Conservation (phyloP, 2,888 invertebrate species). For the Acrobasis repandana region DNA sequence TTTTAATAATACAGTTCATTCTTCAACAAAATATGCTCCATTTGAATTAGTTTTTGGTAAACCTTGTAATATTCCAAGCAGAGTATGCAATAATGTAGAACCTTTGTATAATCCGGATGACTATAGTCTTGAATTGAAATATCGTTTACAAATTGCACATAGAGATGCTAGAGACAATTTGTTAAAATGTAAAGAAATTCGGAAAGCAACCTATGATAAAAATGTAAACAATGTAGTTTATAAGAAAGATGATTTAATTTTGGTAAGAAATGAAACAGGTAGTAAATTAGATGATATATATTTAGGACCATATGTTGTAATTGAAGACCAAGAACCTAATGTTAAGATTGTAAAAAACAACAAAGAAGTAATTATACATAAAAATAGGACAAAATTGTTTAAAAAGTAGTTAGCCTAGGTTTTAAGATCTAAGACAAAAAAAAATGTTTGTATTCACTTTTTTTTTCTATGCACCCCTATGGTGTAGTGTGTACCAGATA, state of each 20-base stretch:
- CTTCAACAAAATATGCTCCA: constrained; percentile 30
- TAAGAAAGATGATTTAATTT: constrained; percentile 24
- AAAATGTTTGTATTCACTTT: not conserved
- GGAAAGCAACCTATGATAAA: constrained; percentile 27
- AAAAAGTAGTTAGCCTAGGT: not conserved
- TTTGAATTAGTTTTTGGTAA: constrained; percentile 33
- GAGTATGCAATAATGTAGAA: constrained; percentile 23
- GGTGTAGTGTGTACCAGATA: too few relatives aligned
- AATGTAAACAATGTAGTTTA: constrained; percentile 24
- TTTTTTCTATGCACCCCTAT: not conserved
- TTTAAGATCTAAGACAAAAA: not conserved
- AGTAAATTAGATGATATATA: constrained; percentile 20
- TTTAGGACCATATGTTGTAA: not conserved
- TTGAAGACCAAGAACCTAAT: not conserved
- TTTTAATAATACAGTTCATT: constrained; percentile 33
- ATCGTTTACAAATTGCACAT: constrained; percentile 29
- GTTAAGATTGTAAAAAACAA: not conserved
- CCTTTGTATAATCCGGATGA: constrained; percentile 30
- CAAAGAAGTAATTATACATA: not conserved
- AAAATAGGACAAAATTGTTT: constrained; percentile 7
- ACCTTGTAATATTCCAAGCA: constrained; percentile 28
- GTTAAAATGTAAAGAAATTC: constrained; percentile 19
- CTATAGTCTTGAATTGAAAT: constrained; percentile 30
- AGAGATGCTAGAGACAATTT: constrained; percentile 27
- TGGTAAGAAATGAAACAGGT: constrained; percentile 28